Conservation (phyloP, 1,140 invertebrate genomes). For the Leptonema lineaticorne region DNA sequence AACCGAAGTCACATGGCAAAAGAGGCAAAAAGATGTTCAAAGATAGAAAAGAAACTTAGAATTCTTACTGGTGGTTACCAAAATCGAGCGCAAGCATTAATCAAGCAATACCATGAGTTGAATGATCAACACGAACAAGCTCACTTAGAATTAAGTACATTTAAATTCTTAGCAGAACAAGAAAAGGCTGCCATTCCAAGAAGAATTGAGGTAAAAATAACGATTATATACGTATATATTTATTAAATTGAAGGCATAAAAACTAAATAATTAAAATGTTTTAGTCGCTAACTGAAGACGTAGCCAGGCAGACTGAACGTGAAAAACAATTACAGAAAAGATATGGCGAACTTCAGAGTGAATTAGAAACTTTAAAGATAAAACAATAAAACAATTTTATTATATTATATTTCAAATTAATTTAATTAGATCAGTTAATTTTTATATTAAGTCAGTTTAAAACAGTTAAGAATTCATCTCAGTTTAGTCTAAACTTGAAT, state of each 20-base stretch:
- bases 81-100: constrained; percentile 78
- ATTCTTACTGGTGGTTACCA: constrained; percentile 75
- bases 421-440: no score
- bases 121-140: constrained; percentile 90
- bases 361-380: constrained; percentile 56
- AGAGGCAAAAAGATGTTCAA: constrained; percentile 93
- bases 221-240: constrained; percentile 1
- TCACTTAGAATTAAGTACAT: constrained; percentile 87
- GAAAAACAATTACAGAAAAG: constrained; percentile 84
- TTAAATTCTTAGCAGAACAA: constrained; percentile 85
- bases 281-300: constrained; percentile 86
- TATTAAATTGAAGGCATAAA: background rate
- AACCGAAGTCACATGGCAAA: constrained; percentile 93
- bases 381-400: constrained; percentile 34
- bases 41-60: constrained; percentile 97
- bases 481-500: no score
- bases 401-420: no score
- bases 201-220: constrained; percentile 71
- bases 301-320: constrained; percentile 85
- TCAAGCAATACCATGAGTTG: constrained; percentile 87
- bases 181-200: constrained; percentile 90
- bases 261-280: constrained; percentile 45
- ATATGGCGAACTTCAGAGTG: constrained; percentile 69
- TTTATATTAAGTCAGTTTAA: no score
- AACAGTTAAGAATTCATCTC: no score